phyloP scores from a whole-genome alignment of 1,140 invertebrate genomes.

The Laupala kohalensis region DNA sequence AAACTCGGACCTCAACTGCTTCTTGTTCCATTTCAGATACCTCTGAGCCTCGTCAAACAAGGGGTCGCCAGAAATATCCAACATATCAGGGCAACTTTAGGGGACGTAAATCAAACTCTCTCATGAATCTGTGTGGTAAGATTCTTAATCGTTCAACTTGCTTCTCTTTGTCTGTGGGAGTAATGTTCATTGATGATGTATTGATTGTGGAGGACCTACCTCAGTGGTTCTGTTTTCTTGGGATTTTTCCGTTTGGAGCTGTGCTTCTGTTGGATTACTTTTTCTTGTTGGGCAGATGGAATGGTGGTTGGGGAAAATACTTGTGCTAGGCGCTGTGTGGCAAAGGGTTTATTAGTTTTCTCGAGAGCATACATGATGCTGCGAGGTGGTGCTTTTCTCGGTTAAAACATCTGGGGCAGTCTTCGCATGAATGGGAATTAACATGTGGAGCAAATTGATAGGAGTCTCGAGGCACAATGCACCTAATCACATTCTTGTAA shows the following conservation, averaged over 20 bases:
- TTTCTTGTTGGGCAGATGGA: neutral
- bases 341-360: too few species aligned
- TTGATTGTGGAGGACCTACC: too few species aligned
- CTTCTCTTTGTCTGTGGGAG: neutral
- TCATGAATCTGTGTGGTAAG: constrained; percentile 91
- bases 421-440: too few species aligned
- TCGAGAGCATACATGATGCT: too few species aligned
- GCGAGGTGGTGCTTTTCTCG: too few species aligned
- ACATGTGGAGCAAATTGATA: too few species aligned
- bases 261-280: neutral
- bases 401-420: too few species aligned
- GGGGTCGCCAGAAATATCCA: constrained; percentile 67
- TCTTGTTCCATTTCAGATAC: constrained; percentile 24
- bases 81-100: constrained; percentile 53
- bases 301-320: too few species aligned
- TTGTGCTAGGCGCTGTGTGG: too few species aligned
- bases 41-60: constrained; percentile 50
- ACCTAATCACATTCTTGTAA: too few species aligned
- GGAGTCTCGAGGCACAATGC: too few species aligned
- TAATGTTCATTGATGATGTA: neutral
- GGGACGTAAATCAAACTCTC: constrained; percentile 80
- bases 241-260: neutral
- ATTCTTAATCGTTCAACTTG: constrained; percentile 21
- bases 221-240: neutral
- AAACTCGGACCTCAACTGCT: too few species aligned